These are phyloP conservation scores for Tenthredo distinguenda DNA, from an alignment of 2,888 invertebrate genomes.

Conservation along the genomic window DNA sequence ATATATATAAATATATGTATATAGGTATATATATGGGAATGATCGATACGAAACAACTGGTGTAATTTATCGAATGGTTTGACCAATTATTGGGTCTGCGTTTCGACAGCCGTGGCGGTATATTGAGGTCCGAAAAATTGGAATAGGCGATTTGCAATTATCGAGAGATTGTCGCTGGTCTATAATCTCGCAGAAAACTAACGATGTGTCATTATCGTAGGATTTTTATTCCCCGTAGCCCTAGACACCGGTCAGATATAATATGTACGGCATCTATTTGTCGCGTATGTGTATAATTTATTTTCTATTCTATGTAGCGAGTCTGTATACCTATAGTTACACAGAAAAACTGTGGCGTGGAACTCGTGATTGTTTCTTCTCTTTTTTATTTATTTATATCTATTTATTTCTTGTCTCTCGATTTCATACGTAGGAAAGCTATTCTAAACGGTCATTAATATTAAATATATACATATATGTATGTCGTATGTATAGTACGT, in stretches of 20 bases:
- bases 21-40: not conserved
- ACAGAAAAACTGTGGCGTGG: not conserved
- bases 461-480: not conserved
- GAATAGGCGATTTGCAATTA: slow-evolving; percentile 11
- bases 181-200: slow-evolving; percentile 1
- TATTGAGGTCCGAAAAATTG: not conserved
- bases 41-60: not conserved
- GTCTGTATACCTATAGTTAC: not conserved
- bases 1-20: too few relatives aligned
- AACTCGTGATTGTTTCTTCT: not conserved
- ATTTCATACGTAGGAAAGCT: not conserved
- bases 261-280: not conserved
- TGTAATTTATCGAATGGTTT: slow-evolving; percentile 20
- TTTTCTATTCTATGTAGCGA: not conserved
- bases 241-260: not conserved
- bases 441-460: slow-evolving; percentile 14
- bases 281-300: not conserved
- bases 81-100: not conserved
- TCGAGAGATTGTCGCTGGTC: not conserved
- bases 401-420: not conserved
- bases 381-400: not conserved
- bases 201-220: not conserved
- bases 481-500: not conserved
- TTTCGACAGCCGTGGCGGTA: not conserved
- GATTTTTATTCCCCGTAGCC: not conserved